Conservation (phyloP, 2,797 vertebrate species). For the Lutjanus argentimaculatus region DNA sequence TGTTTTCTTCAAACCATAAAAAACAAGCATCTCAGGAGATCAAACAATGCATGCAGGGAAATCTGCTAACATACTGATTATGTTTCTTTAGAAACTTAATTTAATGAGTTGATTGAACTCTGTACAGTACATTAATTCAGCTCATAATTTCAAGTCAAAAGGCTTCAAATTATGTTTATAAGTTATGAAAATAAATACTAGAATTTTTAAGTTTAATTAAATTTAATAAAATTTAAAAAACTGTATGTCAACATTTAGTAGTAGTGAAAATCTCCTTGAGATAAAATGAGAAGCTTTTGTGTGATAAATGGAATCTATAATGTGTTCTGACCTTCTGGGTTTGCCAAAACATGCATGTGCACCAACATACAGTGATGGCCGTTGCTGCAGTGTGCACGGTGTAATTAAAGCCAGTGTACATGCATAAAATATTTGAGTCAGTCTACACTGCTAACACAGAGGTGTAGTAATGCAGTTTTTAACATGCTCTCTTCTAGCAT, state of each 20-base stretch:
- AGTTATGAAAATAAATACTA: too few relatives aligned
- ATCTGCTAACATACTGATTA: too few relatives aligned
- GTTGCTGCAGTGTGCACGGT: neutral
- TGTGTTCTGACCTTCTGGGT: neutral
- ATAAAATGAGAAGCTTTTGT: conserved; percentile 2
- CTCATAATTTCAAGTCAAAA: too few relatives aligned
- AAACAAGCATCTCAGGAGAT: too few relatives aligned
- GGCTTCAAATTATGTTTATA: too few relatives aligned
- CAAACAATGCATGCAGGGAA: too few relatives aligned
- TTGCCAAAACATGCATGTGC: conserved; percentile 42
- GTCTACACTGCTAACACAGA: neutral
- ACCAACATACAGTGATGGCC: neutral
- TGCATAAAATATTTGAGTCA: neutral
- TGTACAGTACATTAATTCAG: too few relatives aligned
- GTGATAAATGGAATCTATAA: conserved; percentile 11
- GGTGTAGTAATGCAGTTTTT: neutral
- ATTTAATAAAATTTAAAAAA: neutral
- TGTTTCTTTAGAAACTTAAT: too few relatives aligned
- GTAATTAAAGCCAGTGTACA: neutral
- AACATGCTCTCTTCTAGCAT: neutral
- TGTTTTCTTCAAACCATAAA: too few relatives aligned
- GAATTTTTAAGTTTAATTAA: too few relatives aligned
- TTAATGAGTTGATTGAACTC: too few relatives aligned
- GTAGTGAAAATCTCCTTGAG: neutral
- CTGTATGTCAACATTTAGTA: neutral